Conservation (phyloP, 2,888 invertebrate species). For the Uloborus plumipes region DNA sequence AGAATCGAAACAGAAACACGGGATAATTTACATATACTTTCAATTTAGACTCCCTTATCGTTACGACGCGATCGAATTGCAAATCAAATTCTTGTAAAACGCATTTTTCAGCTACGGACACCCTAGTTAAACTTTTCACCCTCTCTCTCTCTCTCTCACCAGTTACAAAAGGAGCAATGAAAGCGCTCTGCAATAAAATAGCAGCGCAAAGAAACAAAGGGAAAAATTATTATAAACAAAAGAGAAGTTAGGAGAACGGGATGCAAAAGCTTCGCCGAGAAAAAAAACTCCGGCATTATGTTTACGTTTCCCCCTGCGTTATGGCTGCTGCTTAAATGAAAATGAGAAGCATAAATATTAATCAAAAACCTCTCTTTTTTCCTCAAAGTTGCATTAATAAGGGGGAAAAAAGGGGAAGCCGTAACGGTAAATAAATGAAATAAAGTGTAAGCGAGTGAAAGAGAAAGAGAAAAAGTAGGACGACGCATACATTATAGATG, state of each 20-base stretch:
- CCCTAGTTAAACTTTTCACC: too few species aligned
- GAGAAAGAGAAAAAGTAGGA: not conserved
- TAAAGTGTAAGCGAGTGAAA: conserved; percentile 13
- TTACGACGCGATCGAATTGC: too few species aligned
- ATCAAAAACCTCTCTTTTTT: conserved; percentile 29
- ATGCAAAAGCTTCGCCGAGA: conserved; percentile 1
- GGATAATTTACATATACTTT: too few species aligned
- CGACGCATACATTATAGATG: conserved; percentile 42
- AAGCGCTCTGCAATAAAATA: conserved; percentile 3
- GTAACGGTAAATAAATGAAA: conserved; percentile 38
- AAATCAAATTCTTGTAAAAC: too few species aligned
- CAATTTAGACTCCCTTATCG: too few species aligned
- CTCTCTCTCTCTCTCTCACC: too few species aligned
- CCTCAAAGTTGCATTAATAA: conserved; percentile 35
- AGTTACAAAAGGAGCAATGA: not conserved
- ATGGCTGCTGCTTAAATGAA: conserved; percentile 24
- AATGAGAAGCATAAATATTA: conserved; percentile 57
- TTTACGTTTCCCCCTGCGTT: not conserved
- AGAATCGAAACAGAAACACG: too few species aligned
- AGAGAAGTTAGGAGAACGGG: not conserved
- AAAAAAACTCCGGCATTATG: not conserved
- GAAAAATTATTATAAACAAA: conserved; percentile 1
- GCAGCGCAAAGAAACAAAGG: not conserved
- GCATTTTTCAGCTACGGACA: too few species aligned
- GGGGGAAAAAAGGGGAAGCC: conserved; percentile 9